phyloP scores from a whole-genome alignment of 2,888 invertebrate species.

The Corythucha ciliata region DNA sequence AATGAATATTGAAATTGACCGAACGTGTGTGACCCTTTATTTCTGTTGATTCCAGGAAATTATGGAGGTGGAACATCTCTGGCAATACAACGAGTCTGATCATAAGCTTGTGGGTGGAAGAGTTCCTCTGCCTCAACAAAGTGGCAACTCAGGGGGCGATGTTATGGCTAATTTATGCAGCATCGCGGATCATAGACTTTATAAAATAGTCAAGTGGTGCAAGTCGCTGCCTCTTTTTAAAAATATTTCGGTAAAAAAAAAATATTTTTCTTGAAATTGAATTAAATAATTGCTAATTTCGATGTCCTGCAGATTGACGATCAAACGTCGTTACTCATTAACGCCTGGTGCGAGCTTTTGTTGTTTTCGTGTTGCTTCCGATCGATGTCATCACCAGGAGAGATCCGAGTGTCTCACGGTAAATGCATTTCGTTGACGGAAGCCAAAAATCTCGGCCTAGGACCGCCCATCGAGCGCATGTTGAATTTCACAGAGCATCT shows the following conservation, averaged over 20 bases:
- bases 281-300: slow-evolving; percentile 9
- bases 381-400: slow-evolving; percentile 81
- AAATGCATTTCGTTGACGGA: slow-evolving; percentile 56
- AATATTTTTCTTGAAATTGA: too few relatives aligned
- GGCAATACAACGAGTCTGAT: slow-evolving; percentile 86
- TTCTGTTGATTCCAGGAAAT: slow-evolving; percentile 57
- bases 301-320: slow-evolving; percentile 72
- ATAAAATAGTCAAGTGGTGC: slow-evolving; percentile 98
- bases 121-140: slow-evolving; percentile 20
- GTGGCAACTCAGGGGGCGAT: too few relatives aligned
- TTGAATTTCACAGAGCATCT: slow-evolving; percentile 89
- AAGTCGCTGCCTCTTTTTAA: slow-evolving; percentile 93
- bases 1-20: not conserved
- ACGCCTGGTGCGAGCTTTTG: slow-evolving; percentile 92
- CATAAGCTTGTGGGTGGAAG: slow-evolving; percentile 36
- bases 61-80: slow-evolving; percentile 91
- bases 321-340: slow-evolving; percentile 91
- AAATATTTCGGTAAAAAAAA: slow-evolving; percentile 86
- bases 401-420: slow-evolving; percentile 63
- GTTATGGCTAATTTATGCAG: slow-evolving; percentile 76
- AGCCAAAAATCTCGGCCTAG: slow-evolving; percentile 63
- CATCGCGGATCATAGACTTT: slow-evolving; percentile 89
- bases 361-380: slow-evolving; percentile 90
- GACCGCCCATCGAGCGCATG: slow-evolving; percentile 88
- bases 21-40: not conserved